These are phyloP conservation scores for Theocolax elegans DNA, from an alignment of 1,140 invertebrate species.

Conservation along the genomic window DNA sequence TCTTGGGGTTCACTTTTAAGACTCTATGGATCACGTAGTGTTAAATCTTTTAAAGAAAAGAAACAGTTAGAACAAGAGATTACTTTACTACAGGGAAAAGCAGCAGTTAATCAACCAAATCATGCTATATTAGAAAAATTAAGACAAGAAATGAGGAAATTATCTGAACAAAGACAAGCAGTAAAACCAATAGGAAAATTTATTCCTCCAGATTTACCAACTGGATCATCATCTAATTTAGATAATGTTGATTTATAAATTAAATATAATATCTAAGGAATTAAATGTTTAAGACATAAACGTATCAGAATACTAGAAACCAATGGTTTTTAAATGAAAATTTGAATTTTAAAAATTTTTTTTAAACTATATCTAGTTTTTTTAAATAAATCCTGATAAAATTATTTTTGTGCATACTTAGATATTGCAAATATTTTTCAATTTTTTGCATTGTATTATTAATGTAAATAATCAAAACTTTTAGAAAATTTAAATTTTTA, in stretches of 20 bases:
- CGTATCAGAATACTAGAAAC: neutral
- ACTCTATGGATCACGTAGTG: constrained; percentile 92
- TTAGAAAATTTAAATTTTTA: constrained; percentile 19
- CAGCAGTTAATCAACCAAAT: constrained; percentile 91
- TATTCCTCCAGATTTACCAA: constrained; percentile 75
- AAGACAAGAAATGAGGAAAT: constrained; percentile 86
- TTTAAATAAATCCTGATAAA: too few relatives aligned
- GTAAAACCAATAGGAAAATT: constrained; percentile 81
- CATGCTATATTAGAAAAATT: constrained; percentile 93
- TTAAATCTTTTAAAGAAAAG: constrained; percentile 93
- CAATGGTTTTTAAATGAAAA: neutral
- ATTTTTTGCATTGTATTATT: neutral
- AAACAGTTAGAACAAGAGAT: constrained; percentile 96
- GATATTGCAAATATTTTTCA: too few relatives aligned
- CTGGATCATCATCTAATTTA: constrained; percentile 76
- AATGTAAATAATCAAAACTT: constrained; percentile 25
- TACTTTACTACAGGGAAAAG: constrained; percentile 87
- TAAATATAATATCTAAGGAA: constrained; percentile 11
- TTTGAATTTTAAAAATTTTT: too few relatives aligned
- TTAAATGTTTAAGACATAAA: neutral
- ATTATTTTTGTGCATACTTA: too few relatives aligned
- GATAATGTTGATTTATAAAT: constrained; percentile 79
- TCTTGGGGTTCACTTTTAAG: constrained; percentile 95
- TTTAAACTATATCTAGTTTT: too few relatives aligned
- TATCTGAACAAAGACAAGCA: constrained; percentile 75